Evolutionary conservation across 2,888 invertebrate species (phyloP), one percentile per base, ranked within the genome.

Genomic region (Brachyptera risi): DNA sequence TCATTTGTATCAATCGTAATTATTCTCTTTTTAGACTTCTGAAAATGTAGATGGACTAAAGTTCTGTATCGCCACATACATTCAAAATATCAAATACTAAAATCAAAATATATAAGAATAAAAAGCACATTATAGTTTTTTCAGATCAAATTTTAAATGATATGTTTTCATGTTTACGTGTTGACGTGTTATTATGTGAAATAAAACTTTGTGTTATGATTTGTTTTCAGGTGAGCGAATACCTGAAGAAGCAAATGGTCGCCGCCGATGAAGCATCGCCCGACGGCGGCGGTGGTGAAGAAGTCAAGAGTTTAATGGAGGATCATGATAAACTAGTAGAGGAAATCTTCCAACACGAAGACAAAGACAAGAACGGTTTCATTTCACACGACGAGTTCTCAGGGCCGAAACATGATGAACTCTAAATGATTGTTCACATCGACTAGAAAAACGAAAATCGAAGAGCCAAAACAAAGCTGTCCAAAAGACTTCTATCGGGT

Each of bases 281-380:
- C 13, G 88, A 86, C 1, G 86, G 83, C 65, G 83, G 84, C 67
- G 80, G 80, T 68, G 84, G 85, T 69, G 88, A 88, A 3, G 90
- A 93, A 73, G 79, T 92, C 69, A 88, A 87, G 73, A 88, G 86
- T 71, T 90, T 89, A 87, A 77, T 92, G 59, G 88, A 88, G 62
- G 89, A 92, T 71, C 92, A 96, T 75, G 92, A 95, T 75, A 94
- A 94, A 73, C 83, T 96, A 60, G 92, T 96, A 5, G 92, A 95
- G 71, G 96, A 96, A 75, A 96, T 97, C 72, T 96, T 97, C 85
- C 92, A 93, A 73, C 95, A 96, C 74, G 96, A 97, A 75, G 96
- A 97, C 75, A 92, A 91, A 75, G 95, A 97, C 77, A 93, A 92
- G 75, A 96, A 97, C 72, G 96, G 96, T 63, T 92, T 86, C 78